phyloP scores from a whole-genome alignment of 53 echinoderm and acorn worm genomes.

The Luidia sarsii region DNA sequence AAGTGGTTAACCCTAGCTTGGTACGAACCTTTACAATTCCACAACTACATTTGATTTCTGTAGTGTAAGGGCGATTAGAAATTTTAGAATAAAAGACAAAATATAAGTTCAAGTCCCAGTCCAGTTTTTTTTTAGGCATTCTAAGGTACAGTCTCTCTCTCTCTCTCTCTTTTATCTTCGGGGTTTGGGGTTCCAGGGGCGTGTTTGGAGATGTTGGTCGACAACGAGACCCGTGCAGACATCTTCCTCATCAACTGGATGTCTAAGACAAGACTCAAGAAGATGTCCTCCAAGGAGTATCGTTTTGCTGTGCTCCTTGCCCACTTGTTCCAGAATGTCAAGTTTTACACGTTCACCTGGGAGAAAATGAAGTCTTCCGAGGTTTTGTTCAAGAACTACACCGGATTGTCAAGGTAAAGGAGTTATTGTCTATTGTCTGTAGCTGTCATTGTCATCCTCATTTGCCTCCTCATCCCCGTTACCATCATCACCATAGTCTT shows the following conservation, averaged over 20 bases:
- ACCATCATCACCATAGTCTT: no score
- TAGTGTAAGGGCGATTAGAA: no score
- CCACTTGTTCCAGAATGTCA: conserved; percentile 63
- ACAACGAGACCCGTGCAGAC: conserved; percentile 68
- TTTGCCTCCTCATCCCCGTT: no score
- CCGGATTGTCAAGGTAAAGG: conserved; percentile 75
- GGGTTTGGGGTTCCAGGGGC: conserved; percentile 12
- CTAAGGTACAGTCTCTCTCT: not conserved
- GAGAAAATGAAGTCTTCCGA: conserved; percentile 73
- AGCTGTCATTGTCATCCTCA: not conserved
- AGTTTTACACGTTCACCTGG: conserved; percentile 72
- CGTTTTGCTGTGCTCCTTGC: conserved; percentile 71
- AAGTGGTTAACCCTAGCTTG: no score
- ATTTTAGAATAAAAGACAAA: not conserved
- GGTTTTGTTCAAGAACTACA: conserved; percentile 75
- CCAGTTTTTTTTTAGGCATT: not conserved
- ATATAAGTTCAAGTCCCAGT: not conserved
- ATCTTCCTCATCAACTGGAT: conserved; percentile 87
- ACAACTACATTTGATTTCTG: no score
- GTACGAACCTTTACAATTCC: no score
- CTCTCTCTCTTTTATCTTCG: not conserved
- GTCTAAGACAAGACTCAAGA: conserved; percentile 63
- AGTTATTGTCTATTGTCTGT: not conserved
- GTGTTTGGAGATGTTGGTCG: conserved; percentile 56
- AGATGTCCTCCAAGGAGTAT: conserved; percentile 68